Percentiles rank a stretch among this genome's conserved stretches.
phyloP scores from a whole-genome alignment of 2,888 invertebrate species.

The Dascillus cervinus region DNA sequence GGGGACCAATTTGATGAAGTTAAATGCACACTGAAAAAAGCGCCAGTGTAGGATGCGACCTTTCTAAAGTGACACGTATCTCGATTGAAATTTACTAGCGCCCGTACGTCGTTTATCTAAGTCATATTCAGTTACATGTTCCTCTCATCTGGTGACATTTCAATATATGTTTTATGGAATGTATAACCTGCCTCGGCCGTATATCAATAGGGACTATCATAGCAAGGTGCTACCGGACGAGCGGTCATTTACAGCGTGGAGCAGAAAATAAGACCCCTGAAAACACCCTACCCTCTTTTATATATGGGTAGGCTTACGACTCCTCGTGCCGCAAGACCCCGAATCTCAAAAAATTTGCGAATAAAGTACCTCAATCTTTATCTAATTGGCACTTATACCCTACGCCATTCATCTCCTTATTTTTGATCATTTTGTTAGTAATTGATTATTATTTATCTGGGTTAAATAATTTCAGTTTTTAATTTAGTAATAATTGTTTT shows the following conservation, averaged over 20 bases:
- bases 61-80: conserved; percentile 13
- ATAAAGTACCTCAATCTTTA: conserved; percentile 36
- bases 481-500: too few relatives aligned
- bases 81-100: conserved; percentile 23
- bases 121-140: conserved; percentile 34
- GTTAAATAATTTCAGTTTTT: too few relatives aligned
- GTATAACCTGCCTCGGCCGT: conserved; percentile 38
- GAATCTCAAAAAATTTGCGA: background rate
- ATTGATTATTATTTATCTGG: too few relatives aligned
- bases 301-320: conserved; percentile 18
- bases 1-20: too few relatives aligned
- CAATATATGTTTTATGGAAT: conserved; percentile 43
- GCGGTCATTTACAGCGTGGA: conserved; percentile 21
- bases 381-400: conserved; percentile 39
- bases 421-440: too few relatives aligned
- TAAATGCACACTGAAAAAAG: too few relatives aligned
- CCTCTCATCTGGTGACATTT: conserved; percentile 35
- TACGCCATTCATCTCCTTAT: conserved; percentile 36
- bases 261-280: conserved; percentile 12
- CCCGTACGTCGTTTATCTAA: conserved; percentile 25
- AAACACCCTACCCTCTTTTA: conserved; percentile 15
- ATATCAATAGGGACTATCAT: conserved; percentile 43
- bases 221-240: conserved; percentile 39
- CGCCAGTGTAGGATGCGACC: conserved; percentile 5
- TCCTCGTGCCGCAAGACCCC: conserved; percentile 14